Conservation (phyloP, 1,140 invertebrate genomes). For the Heliconius nattereri region DNA sequence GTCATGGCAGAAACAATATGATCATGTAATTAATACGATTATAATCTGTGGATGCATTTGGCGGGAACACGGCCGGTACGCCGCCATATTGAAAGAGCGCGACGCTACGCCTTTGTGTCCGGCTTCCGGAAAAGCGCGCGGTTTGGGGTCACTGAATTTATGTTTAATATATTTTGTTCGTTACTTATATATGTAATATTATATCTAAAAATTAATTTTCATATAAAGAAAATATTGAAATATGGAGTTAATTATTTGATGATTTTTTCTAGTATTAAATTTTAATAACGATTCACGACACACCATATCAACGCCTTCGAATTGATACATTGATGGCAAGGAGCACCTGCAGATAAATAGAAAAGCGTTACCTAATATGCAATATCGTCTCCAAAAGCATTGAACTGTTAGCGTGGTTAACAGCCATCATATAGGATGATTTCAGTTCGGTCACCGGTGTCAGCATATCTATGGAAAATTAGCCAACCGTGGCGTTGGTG, state of each 20-base stretch:
- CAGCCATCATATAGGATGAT: slow-evolving; percentile 39
- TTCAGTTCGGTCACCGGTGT: slow-evolving; percentile 62
- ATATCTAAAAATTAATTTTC: background rate
- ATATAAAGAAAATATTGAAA: background rate
- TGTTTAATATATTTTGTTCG: slow-evolving; percentile 18
- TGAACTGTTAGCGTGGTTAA: slow-evolving; percentile 16
- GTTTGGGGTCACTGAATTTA: slow-evolving; percentile 69
- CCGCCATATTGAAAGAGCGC: slow-evolving; percentile 53
- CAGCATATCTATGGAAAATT: slow-evolving; percentile 66
- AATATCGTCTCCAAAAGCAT: background rate
- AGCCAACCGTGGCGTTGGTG: slow-evolving; percentile 73
- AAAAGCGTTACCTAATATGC: background rate
- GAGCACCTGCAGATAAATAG: background rate
- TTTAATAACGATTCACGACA: too few relatives aligned
- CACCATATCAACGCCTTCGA: background rate
- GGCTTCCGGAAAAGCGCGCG: slow-evolving; percentile 70
- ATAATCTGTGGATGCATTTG: slow-evolving; percentile 40
- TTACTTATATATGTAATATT: background rate
- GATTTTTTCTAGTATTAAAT: background rate
- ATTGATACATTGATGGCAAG: background rate
- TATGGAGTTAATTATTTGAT: background rate
- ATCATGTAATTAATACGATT: slow-evolving; percentile 61
- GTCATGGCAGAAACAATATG: slow-evolving; percentile 63
- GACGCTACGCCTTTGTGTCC: slow-evolving; percentile 52
- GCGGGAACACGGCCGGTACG: slow-evolving; percentile 37